phyloP scores from a whole-genome alignment of 2,888 invertebrate genomes.

The Drymonia ruficornis region DNA sequence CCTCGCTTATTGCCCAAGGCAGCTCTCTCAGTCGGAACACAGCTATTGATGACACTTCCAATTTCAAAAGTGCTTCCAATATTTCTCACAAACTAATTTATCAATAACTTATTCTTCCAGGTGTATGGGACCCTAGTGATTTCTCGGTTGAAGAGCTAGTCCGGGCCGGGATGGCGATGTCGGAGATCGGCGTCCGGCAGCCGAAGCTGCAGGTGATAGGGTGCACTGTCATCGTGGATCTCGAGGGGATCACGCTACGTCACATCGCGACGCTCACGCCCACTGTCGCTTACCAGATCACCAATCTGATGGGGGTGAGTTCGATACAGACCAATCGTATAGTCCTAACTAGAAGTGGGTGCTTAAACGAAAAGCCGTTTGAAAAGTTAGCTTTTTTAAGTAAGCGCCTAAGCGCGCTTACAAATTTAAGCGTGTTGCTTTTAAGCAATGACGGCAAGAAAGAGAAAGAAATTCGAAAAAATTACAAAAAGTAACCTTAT shows the following conservation, averaged over 20 bases:
- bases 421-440: too few relatives aligned
- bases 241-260: constrained; percentile 60
- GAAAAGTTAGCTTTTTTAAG: too few relatives aligned
- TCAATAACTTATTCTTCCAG: constrained; percentile 39
- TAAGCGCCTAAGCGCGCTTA: too few relatives aligned
- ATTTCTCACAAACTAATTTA: neutral
- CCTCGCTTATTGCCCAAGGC: too few relatives aligned
- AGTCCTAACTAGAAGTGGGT: too few relatives aligned
- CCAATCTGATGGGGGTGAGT: constrained; percentile 68
- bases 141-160: constrained; percentile 67
- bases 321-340: neutral
- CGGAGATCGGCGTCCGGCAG: constrained; percentile 64
- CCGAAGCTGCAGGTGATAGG: constrained; percentile 72
- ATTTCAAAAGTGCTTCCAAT: too few relatives aligned
- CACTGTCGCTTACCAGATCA: constrained; percentile 72
- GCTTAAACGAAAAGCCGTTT: too few relatives aligned
- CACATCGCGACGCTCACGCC: constrained; percentile 70
- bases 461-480: too few relatives aligned
- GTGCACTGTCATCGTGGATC: constrained; percentile 63
- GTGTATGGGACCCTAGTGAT: constrained; percentile 70
- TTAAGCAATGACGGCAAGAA: too few relatives aligned
- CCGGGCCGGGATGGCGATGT: constrained; percentile 57
- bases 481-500: too few relatives aligned
- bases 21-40: too few relatives aligned
- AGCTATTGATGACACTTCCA: too few relatives aligned